Evolutionary conservation across 2,888 invertebrate species (phyloP).

Genomic region (Drosophila trichaetosa): DNA sequence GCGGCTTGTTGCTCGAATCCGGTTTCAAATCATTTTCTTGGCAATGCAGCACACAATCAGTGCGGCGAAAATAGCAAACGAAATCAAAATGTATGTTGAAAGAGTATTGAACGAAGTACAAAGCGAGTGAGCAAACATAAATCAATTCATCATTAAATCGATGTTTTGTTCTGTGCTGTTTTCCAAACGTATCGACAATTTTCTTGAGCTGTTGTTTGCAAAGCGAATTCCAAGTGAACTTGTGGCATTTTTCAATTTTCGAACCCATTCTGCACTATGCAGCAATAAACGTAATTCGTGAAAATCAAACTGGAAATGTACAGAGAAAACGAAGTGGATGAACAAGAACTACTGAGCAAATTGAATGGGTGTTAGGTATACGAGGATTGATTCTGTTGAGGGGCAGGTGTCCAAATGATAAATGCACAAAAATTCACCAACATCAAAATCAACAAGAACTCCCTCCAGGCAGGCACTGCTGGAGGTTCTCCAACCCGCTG

Average conservation of each 20-base stretch:
- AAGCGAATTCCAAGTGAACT: conserved; percentile 65
- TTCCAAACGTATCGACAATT: conserved; percentile 43
- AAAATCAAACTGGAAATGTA: conserved; percentile 55
- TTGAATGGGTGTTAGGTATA: conserved; percentile 27
- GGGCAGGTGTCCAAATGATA: conserved; percentile 51
- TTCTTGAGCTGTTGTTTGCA: conserved; percentile 56
- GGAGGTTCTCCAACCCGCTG: background rate
- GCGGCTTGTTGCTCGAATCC: conserved; percentile 14
- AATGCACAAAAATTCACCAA: conserved; percentile 59
- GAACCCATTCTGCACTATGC: conserved; percentile 23
- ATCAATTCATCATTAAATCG: conserved; percentile 72
- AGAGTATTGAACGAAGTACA: conserved; percentile 29
- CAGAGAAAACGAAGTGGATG: conserved; percentile 1
- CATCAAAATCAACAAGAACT: conserved; percentile 50
- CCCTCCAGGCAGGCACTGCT: conserved; percentile 3
- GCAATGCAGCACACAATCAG: conserved; percentile 30
- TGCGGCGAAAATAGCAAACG: conserved; percentile 20
- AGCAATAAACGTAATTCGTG: conserved; percentile 65
- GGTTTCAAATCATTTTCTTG: conserved; percentile 25
- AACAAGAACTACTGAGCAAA: conserved; percentile 31
- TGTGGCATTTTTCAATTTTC: conserved; percentile 67
- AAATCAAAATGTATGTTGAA: conserved; percentile 14
- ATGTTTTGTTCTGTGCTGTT: conserved; percentile 37
- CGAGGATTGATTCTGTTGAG: background rate
- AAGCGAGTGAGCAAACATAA: conserved; percentile 51